Evolutionary conservation across 2,797 vertebrate genomes (phyloP).

Genomic region (Poecilia wingei): DNA sequence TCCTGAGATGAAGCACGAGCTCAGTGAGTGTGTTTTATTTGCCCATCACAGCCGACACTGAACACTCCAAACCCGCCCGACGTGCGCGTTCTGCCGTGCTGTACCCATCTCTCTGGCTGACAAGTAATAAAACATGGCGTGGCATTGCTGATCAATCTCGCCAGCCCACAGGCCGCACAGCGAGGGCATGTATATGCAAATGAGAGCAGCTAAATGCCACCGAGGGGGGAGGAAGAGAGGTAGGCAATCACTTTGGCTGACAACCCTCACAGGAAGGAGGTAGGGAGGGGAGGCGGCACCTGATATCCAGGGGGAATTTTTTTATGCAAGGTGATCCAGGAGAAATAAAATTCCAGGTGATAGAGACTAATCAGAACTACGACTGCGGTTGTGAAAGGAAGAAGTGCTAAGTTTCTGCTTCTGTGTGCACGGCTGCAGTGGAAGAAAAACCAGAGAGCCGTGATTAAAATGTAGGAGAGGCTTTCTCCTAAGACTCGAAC

Average conservation of each 20-base stretch:
- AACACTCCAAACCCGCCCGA: conserved; percentile 25
- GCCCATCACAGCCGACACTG: conserved; percentile 3
- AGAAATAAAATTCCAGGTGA: conserved; percentile 59
- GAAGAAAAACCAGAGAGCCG: conserved; percentile 31
- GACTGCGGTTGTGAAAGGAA: conserved; percentile 18
- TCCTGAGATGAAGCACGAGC: conserved; percentile 10
- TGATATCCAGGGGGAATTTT: conserved; percentile 49
- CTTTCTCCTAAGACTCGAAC: conserved; percentile 49
- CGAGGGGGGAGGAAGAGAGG: conserved; percentile 82
- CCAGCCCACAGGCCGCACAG: conserved; percentile 89
- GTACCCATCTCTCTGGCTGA: conserved; percentile 69
- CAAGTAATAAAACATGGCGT: conserved; percentile 92
- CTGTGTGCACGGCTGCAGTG: conserved; percentile 55
- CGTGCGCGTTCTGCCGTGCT: conserved; percentile 34
- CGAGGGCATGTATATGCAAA: conserved; percentile 99
- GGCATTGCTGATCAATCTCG: conserved; percentile 95
- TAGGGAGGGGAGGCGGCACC: conserved; percentile 53
- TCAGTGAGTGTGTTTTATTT: conserved; percentile 23
- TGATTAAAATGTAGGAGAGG: conserved; percentile 78
- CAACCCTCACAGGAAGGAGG: conserved; percentile 74
- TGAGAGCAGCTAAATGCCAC: conserved; percentile 94
- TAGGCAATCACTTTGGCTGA: conserved; percentile 82
- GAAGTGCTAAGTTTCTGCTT: conserved; percentile 27
- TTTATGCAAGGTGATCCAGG: conserved; percentile 72
- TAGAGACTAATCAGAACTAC: conserved; percentile 41